A percentile compares a stretch with the other conserved stretches of the same genome.
phyloP scores from a whole-genome alignment of 2,113 vertebrate genomes.

The Salvelinus fontinalis region DNA sequence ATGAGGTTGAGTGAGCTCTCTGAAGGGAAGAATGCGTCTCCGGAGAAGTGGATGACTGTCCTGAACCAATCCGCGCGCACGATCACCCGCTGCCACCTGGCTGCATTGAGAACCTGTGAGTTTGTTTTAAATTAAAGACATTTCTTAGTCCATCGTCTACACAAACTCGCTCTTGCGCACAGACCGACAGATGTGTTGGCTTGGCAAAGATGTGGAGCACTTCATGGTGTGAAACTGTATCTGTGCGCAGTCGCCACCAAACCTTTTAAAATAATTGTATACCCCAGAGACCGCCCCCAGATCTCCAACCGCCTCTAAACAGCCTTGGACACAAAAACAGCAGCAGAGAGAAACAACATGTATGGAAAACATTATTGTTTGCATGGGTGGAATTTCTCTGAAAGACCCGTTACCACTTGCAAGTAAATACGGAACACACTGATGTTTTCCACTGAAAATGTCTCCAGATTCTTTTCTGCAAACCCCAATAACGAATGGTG shows the following conservation, averaged over 20 bases:
- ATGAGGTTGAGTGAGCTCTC: slow-evolving; percentile 33
- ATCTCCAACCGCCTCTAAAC: neutral
- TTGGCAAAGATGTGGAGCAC: too few relatives aligned
- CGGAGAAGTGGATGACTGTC: slow-evolving; percentile 35
- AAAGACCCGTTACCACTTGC: neutral
- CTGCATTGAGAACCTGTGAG: too few relatives aligned
- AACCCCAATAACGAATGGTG: too few relatives aligned
- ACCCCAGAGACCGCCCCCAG: slow-evolving; percentile 1
- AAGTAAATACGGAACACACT: neutral
- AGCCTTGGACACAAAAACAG: neutral
- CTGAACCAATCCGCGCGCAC: slow-evolving; percentile 10
- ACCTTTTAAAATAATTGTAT: slow-evolving; percentile 44
- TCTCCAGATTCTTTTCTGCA: too few relatives aligned
- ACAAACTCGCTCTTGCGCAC: neutral
- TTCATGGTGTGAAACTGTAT: neutral
- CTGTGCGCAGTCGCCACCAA: neutral
- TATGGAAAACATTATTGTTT: neutral
- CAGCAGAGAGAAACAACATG: neutral
- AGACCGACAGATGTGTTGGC: neutral
- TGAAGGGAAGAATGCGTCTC: neutral
- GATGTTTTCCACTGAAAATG: too few relatives aligned
- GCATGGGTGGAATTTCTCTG: neutral
- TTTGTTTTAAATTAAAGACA: too few relatives aligned
- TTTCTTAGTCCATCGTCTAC: too few relatives aligned
- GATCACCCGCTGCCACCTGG: too few relatives aligned